A percentile compares a stretch with the other conserved stretches of the same genome.
Evolutionary conservation across 1,140 invertebrate genomes (phyloP).

Genomic region (Drosophila tropicalis): DNA sequence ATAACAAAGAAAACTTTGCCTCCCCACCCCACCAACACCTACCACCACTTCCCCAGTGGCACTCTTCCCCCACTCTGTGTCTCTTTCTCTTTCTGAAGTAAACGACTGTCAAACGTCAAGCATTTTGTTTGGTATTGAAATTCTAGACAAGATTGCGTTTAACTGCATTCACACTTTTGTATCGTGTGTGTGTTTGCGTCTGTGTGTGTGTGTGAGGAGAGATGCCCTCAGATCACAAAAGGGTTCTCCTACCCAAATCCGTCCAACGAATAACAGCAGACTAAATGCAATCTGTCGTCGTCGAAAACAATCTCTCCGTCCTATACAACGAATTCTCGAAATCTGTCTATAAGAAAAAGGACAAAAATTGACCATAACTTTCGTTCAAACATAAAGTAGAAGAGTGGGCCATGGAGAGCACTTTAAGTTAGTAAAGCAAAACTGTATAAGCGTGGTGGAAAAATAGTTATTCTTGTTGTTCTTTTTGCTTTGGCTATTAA

Average conservation of each 20-base stretch:
- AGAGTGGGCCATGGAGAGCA: neutral
- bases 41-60: too few relatives aligned
- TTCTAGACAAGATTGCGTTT: slow-evolving; percentile 72
- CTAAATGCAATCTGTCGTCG: slow-evolving; percentile 3
- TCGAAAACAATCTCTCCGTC: neutral
- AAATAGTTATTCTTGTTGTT: neutral
- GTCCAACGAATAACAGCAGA: neutral
- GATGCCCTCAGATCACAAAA: slow-evolving; percentile 6
- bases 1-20: slow-evolving; percentile 9
- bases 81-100: neutral
- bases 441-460: neutral
- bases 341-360: too few relatives aligned
- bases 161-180: slow-evolving; percentile 46
- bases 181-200: too few relatives aligned
- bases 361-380: too few relatives aligned
- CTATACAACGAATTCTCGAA: too few relatives aligned
- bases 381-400: neutral
- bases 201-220: slow-evolving; percentile 16
- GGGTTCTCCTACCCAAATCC: neutral
- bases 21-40: neutral
- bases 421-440: slow-evolving; percentile 14
- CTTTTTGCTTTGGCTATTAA: slow-evolving; percentile 24
- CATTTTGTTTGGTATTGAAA: slow-evolving; percentile 73
- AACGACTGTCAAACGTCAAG: slow-evolving; percentile 65
- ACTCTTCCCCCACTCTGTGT: neutral